Percentiles rank a stretch among this genome's conserved stretches.
phyloP scores from a whole-genome alignment of 1,140 invertebrate species.

The Vanessa atalanta region DNA sequence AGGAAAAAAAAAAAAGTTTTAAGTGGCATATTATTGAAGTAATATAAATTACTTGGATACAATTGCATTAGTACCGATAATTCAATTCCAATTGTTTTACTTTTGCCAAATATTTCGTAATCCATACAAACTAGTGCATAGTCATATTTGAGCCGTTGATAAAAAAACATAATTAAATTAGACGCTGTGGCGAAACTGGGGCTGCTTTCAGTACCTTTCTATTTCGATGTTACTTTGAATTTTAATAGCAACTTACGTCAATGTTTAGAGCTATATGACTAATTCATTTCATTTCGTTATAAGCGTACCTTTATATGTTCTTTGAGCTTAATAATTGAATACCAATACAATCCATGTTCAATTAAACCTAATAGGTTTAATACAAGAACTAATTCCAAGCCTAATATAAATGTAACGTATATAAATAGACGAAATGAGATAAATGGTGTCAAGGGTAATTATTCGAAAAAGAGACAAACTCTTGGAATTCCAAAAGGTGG shows the following conservation, averaged over 20 bases:
- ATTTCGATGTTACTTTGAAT: conserved; percentile 24
- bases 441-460: background rate
- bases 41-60: too few species aligned
- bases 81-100: background rate
- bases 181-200: conserved; percentile 23
- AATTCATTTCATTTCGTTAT: background rate
- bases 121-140: conserved; percentile 1
- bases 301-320: background rate
- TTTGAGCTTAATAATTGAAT: background rate
- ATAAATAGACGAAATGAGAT: background rate
- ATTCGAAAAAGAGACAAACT: background rate
- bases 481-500: background rate
- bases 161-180: conserved; percentile 31
- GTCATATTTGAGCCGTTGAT: conserved; percentile 14
- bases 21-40: too few species aligned
- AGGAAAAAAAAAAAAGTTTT: too few species aligned
- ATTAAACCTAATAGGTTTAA: too few species aligned
- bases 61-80: too few species aligned
- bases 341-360: background rate
- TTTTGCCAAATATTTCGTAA: background rate
- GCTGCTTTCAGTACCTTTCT: conserved; percentile 24
- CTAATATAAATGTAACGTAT: too few species aligned
- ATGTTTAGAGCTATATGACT: background rate
- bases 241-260: background rate
- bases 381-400: too few species aligned